Evolutionary conservation across 2,797 vertebrate species (phyloP), one percentile per base, ranked within the genome.

Genomic region (Selene dorsalis): DNA sequence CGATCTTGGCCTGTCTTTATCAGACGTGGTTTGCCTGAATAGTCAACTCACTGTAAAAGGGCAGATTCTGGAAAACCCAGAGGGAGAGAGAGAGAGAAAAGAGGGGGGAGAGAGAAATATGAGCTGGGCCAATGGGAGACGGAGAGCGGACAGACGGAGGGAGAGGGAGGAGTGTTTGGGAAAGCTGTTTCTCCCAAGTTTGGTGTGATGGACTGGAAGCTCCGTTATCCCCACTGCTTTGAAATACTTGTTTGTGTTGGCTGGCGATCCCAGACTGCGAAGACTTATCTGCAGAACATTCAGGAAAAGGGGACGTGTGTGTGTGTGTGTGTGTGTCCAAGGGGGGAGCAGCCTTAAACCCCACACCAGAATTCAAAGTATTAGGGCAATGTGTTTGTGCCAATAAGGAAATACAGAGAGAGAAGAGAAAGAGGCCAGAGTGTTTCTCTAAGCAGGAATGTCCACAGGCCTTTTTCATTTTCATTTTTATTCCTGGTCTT

Each of bases 141-240:
- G 58, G 62, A 22, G 78, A 83, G 73, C 13, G 26, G 69, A 68
- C 55, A 7, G 75, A 61, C 32, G 20, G 70, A 69, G 65, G 63
- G 65, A 58, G 69, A 72, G 71, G 72, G 80, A 48, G 82, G 86
- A 84, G 90, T 83, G 87, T 90, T 84, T 83, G 75, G 62, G 88
- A 81, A 84, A 91, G 88, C 91, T 68, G 83, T 93, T 95, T 94
- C 95, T 96, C 93, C 95, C 95, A 94, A 95, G 94, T 96, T 95
- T 96, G 96, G 95, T 95, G 94, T 93, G 95, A 93, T 94, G 90
- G 85, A 90, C 86, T 92, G 87, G 89, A 91, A 90, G 91, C 92
- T 86, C 64, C 73, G 47, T 82, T 66, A 87, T 84, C 90, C 87
- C 87, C 84, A 87, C 88, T 84, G 87, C 90, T 93, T 91, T 92